Evolutionary conservation across 2,888 invertebrate genomes (phyloP), one percentile per base, ranked within the genome.

Genomic region (Baccha elongata): DNA sequence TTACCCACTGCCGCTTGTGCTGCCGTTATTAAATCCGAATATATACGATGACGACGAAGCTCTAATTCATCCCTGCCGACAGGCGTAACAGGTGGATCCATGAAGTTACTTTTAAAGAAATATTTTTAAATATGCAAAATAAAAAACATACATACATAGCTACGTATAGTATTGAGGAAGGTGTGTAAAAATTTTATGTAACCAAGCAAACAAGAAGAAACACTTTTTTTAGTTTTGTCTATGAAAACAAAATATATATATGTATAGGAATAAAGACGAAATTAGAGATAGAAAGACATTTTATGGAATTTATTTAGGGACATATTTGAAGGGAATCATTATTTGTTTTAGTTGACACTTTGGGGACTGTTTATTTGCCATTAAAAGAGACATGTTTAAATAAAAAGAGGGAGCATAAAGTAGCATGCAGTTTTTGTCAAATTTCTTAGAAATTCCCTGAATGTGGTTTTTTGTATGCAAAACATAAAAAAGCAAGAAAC

Each of bases 21-120:
- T 86, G 95, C 95, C 86, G 93, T 93, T 85, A 96, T 92, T 76
- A 96, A 92, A 88, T 96, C 96, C 65, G 95, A 94, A 91, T 95
- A 95, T 90, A 96, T 94, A 86, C 95, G 92, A 89, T 95, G 95
- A 72, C 95, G 92, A 84, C 95, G 92, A 86, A 96, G 90, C 84
- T 95, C 96, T 86, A 96, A 91, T 88, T 96, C 95, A 90, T 96
- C 96, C 74, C 94, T 93, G 67, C 95, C 95, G 50, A 96, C 94
- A 13, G 95, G 96, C 73, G 95, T 95, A 69, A 94, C 95, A 52
- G 95, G 95, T 85, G 89, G 92, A 90, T 90, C 92, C 88, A 88
- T 88, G 87, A 89, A 89, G 85, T 89, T 89, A 85, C 89, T 88
- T 85, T 72, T 46, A 50, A 46, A 60, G 32, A 23, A 44, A 55